Conservation (phyloP, 23 tunicate species). For the Diplosoma virens region DNA sequence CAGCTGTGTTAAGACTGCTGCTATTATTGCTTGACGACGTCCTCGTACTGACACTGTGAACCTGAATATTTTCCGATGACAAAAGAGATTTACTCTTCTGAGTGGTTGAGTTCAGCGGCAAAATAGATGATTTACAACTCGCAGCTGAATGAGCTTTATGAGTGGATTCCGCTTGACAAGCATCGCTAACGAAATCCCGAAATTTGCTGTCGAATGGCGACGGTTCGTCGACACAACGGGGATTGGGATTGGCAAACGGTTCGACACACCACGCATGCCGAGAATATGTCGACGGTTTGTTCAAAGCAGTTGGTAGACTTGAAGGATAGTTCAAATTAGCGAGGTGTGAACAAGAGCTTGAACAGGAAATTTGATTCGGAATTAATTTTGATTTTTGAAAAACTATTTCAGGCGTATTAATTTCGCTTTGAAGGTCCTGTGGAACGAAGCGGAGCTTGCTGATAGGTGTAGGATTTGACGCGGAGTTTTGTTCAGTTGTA, state of each 20-base stretch:
- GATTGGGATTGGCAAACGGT: not conserved
- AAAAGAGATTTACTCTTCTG: not conserved
- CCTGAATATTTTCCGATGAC: slow-evolving; percentile 26
- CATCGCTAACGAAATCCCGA: slow-evolving; percentile 48
- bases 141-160: slow-evolving; percentile 13
- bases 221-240: not conserved
- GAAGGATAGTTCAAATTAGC: not conserved
- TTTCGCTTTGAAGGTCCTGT: not conserved
- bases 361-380: not conserved
- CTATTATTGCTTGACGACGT: not conserved
- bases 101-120: not conserved
- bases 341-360: too few species aligned
- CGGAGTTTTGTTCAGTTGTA: too few species aligned
- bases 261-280: not conserved
- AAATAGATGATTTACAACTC: not conserved
- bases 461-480: slow-evolving; percentile 4
- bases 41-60: slow-evolving; percentile 6
- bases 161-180: slow-evolving; percentile 62
- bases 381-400: not conserved
- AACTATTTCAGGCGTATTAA: slow-evolving; percentile 17
- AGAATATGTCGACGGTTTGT: not conserved
- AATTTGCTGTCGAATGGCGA: slow-evolving; percentile 51
- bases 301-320: too few species aligned
- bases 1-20: slow-evolving; percentile 26
- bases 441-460: not conserved